phyloP scores from a whole-genome alignment of 2,113 vertebrate species.

The Amblyopsis rosae region DNA sequence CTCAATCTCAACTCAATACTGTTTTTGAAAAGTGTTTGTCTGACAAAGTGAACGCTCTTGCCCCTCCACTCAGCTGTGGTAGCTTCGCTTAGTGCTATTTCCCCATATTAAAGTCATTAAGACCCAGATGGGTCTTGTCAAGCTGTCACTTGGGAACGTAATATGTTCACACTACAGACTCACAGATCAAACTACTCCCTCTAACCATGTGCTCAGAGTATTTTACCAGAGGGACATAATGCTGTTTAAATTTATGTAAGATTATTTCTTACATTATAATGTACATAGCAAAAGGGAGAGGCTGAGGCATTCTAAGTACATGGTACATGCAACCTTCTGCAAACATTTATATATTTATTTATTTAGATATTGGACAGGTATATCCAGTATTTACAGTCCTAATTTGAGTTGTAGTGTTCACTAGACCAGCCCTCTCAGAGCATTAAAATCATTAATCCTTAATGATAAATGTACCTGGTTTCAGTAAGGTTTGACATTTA shows the following conservation, averaged over 20 bases:
- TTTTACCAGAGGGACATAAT: not conserved
- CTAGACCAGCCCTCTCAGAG: too few relatives aligned
- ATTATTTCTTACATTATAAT: not conserved
- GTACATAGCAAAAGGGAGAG: not conserved
- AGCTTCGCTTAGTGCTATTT: slow-evolving; percentile 26
- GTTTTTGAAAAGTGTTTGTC: slow-evolving; percentile 9
- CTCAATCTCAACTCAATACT: not conserved
- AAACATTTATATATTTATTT: too few relatives aligned
- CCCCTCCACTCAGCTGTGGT: slow-evolving; percentile 3
- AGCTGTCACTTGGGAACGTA: slow-evolving; percentile 62
- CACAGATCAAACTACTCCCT: slow-evolving; percentile 5
- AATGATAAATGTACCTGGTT: too few relatives aligned
- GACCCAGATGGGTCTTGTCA: slow-evolving; percentile 41
- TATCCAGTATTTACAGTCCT: too few relatives aligned
- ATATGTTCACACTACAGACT: slow-evolving; percentile 24
- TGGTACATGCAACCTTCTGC: too few relatives aligned
- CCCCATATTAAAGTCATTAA: slow-evolving; percentile 52
- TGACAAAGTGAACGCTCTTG: slow-evolving; percentile 20
- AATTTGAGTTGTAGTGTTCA: too few relatives aligned
- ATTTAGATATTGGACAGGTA: too few relatives aligned
- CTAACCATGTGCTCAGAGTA: not conserved
- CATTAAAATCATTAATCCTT: too few relatives aligned
- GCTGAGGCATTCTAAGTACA: too few relatives aligned
- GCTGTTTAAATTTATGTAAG: not conserved
- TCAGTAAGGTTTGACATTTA: too few relatives aligned